Base-by-base conservation (phyloP, 2,113 vertebrate genomes). In the Antidorcas marsupialis region DNA sequence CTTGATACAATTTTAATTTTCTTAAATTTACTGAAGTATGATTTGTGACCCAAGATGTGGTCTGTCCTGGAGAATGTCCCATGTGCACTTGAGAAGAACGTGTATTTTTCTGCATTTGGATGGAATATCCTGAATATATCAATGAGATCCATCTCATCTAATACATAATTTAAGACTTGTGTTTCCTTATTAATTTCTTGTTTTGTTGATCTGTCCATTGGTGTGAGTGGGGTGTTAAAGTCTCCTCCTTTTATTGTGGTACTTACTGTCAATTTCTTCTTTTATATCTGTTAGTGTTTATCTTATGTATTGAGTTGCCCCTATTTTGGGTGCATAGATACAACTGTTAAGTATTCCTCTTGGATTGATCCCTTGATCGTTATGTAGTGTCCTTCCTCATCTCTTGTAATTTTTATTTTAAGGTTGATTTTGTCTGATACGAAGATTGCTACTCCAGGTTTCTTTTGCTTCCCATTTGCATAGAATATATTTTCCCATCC, bases 311-410 rank as follows among this genome's bases (percentile, higher is more conserved):
- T 67, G 64, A 67, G 7, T 67, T 67, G 62, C 8, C 62, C 17
- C 7, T 67, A n/a, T n/a, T 16, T 67, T 67, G 33, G 2, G 3
- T n/a, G 33, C 33, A 67, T n/a, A 67, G 64, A n/a, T 67, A n/a
- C 33, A 67, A n/a, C 33, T 67, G 62, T 19, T n/a, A n/a, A 67
- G 16, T 67, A 16, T 67, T 67, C 7, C 33, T n/a, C 64, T 67
- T 67, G 64, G 64, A n/a, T 19, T 67, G 64, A n/a, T n/a, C 64
- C 16, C 16, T 19, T 67, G 64, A 67, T 67, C 33, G n/a, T 67
- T 36, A 67, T 67, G 64, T 67, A 67, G 2, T 0, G 0, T 67
- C 16, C 33, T 67, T n/a, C 30, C 8, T n/a, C 33, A n/a, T n/a
- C 33, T 67, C 33, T n/a, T n/a, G 33, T n/a, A 67, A 67, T 19